A percentile compares a stretch with the other conserved stretches of the same genome.
Conservation (phyloP, 2,113 vertebrate species). For the Podarcis muralis region DNA sequence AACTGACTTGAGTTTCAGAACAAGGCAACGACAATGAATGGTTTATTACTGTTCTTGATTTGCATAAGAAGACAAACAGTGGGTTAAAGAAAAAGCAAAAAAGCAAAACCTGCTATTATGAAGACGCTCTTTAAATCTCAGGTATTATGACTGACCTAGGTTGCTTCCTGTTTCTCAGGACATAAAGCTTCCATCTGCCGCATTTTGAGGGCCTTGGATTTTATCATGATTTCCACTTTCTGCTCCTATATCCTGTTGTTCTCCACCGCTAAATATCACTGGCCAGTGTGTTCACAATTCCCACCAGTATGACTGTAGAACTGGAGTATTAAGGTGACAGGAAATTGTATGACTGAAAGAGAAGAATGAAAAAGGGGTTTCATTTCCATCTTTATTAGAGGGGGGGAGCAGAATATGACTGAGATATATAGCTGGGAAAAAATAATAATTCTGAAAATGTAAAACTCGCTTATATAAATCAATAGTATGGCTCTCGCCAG, state of each 20-base stretch:
- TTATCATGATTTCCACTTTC: conserved; percentile 32
- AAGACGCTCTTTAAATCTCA: conserved; percentile 33
- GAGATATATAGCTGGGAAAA: background rate
- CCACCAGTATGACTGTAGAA: background rate
- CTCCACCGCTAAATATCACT: conserved; percentile 6
- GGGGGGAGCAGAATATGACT: conserved; percentile 33
- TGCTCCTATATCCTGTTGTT: conserved; percentile 28
- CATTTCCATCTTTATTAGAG: conserved; percentile 13
- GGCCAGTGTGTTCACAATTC: background rate
- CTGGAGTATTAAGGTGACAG: conserved; percentile 29
- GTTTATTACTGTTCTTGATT: conserved; percentile 43
- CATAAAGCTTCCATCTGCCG: conserved; percentile 21
- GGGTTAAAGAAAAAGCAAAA: background rate
- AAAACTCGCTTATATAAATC: background rate
- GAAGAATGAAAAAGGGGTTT: conserved; percentile 33
- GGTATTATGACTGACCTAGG: background rate
- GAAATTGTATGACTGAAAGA: conserved; percentile 38
- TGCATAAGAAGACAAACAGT: conserved; percentile 7
- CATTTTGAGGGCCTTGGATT: conserved; percentile 29
- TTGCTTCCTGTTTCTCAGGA: conserved; percentile 26
- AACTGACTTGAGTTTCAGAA: background rate
- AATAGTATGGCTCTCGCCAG: background rate
- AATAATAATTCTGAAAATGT: background rate
- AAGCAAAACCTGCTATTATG: conserved; percentile 8
- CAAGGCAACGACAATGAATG: background rate